These are phyloP conservation scores for Meta bourneti DNA, from an alignment of 2,888 invertebrate genomes.

Conservation along the genomic window DNA sequence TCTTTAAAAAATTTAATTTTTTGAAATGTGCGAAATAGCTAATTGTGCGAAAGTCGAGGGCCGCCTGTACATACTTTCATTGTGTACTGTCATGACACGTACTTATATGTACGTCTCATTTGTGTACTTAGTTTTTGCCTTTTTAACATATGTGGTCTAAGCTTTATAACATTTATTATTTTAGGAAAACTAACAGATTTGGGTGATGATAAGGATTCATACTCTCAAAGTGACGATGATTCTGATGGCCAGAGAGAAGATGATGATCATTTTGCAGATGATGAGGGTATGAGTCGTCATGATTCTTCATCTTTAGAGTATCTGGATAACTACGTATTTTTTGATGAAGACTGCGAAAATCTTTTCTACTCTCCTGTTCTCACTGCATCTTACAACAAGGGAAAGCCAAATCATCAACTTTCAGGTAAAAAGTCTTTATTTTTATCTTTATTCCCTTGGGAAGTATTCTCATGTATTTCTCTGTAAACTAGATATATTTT, in stretches of 20 bases:
- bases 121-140: no score
- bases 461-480: no score
- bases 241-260: slow-evolving; percentile 71
- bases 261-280: slow-evolving; percentile 84
- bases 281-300: slow-evolving; percentile 81
- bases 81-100: no score
- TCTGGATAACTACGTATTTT: slow-evolving; percentile 67
- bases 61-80: no score
- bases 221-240: slow-evolving; percentile 75
- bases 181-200: slow-evolving; percentile 65
- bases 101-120: no score
- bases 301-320: slow-evolving; percentile 73
- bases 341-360: slow-evolving; percentile 66
- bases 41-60: no score
- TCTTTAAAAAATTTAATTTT: no score
- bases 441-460: no score
- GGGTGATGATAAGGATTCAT: slow-evolving; percentile 73
- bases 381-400: slow-evolving; percentile 50
- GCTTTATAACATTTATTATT: background rate
- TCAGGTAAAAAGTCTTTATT: slow-evolving; percentile 41
- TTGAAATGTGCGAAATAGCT: no score
- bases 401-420: slow-evolving; percentile 52
- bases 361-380: slow-evolving; percentile 64
- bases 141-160: no score
- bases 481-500: no score